Conservation (phyloP, 2,888 invertebrate species). For the Pristionchus japonicus region DNA sequence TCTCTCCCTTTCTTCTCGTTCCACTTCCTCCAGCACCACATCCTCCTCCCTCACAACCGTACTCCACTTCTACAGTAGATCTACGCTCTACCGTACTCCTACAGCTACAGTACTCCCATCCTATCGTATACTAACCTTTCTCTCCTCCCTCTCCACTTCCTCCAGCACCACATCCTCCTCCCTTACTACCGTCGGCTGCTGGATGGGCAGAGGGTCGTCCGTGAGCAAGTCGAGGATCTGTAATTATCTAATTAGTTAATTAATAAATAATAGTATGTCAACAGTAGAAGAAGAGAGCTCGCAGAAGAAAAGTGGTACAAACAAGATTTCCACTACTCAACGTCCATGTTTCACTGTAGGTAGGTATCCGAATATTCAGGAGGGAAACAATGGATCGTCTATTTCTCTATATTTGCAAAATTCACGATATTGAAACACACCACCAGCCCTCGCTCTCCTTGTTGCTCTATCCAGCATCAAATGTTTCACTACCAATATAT, state of each 20-base stretch:
- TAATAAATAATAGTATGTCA: neutral
- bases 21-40: neutral
- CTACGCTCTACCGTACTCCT: neutral
- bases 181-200: neutral
- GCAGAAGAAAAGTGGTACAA: too few relatives aligned
- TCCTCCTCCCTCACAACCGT: neutral
- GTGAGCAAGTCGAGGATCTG: conserved; percentile 42
- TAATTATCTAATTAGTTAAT: neutral
- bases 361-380: too few relatives aligned
- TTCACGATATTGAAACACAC: too few relatives aligned
- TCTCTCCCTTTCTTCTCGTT: neutral
- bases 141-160: neutral
- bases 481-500: too few relatives aligned
- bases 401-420: too few relatives aligned
- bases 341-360: too few relatives aligned
- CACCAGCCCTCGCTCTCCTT: too few relatives aligned
- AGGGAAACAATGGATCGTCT: too few relatives aligned
- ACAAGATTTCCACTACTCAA: too few relatives aligned
- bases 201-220: neutral
- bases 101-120: too few relatives aligned
- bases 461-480: too few relatives aligned
- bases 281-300: too few relatives aligned
- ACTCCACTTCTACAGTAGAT: neutral
- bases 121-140: neutral
- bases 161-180: conserved; percentile 1